Conservation (phyloP, 2,888 invertebrate species). For the Pogonocherus hispidulus region DNA sequence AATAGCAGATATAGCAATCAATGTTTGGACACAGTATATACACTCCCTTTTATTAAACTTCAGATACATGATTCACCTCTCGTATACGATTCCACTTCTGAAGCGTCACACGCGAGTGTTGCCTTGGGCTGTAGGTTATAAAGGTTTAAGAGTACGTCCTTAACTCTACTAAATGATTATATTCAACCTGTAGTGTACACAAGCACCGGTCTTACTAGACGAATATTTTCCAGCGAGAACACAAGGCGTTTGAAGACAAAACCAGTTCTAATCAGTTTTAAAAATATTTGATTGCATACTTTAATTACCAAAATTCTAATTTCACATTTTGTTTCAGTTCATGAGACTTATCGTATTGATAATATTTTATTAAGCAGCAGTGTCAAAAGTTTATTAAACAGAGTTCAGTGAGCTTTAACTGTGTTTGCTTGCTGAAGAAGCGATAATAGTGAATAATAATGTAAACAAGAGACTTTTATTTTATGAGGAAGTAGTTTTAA, state of each 20-base stretch:
- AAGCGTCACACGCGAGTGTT: constrained; percentile 7
- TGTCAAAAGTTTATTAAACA: background rate
- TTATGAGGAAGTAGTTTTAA: background rate
- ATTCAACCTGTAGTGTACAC: constrained; percentile 15
- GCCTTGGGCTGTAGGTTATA: constrained; percentile 37
- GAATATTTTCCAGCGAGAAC: background rate
- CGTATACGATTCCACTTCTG: background rate
- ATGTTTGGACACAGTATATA: too few relatives aligned
- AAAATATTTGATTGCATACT: background rate
- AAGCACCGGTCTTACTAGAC: background rate
- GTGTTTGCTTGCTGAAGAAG: background rate
- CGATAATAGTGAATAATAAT: background rate
- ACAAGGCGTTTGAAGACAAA: background rate
- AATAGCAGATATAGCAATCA: too few relatives aligned
- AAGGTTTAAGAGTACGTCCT: constrained; percentile 34
- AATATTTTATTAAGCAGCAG: background rate
- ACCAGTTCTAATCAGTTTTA: background rate
- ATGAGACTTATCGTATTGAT: too few relatives aligned
- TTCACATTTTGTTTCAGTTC: too few relatives aligned
- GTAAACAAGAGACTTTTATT: background rate
- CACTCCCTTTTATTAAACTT: background rate
- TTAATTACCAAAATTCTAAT: too few relatives aligned
- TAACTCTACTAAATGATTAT: constrained; percentile 26
- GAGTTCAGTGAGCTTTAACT: background rate
- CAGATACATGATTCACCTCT: background rate